Conservation (phyloP, 2,888 invertebrate species). For the Orgyia antiqua region DNA sequence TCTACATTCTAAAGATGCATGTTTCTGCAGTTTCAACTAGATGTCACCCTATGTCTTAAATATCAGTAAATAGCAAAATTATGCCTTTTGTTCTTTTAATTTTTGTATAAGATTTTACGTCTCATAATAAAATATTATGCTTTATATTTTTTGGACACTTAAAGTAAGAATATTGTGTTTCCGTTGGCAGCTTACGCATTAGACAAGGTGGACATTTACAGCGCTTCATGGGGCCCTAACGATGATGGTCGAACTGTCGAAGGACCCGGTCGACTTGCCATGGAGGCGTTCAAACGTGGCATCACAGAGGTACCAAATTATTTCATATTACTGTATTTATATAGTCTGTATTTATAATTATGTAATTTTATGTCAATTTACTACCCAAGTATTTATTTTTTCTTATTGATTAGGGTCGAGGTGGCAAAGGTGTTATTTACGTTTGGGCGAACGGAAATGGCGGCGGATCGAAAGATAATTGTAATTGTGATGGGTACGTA, state of each 20-base stretch:
- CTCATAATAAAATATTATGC: too few species aligned
- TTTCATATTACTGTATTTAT: background rate
- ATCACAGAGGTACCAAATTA: constrained; percentile 77
- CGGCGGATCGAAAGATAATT: constrained; percentile 89
- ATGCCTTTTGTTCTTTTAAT: too few species aligned
- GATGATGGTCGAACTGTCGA: constrained; percentile 94
- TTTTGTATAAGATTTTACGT: too few species aligned
- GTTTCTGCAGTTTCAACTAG: background rate
- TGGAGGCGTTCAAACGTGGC: constrained; percentile 86
- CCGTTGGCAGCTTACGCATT: constrained; percentile 76
- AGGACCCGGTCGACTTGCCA: constrained; percentile 89
- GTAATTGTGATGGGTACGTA: constrained; percentile 94
- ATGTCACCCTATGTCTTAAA: too few species aligned
- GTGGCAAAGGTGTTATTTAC: constrained; percentile 90
- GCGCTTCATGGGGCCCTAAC: constrained; percentile 95
- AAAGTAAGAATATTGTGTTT: too few species aligned
- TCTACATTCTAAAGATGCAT: background rate
- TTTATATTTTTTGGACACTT: too few species aligned
- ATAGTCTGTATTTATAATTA: background rate
- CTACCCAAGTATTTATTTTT: background rate
- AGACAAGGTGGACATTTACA: constrained; percentile 91
- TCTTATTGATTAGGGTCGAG: constrained; percentile 77
- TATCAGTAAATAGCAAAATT: too few species aligned
- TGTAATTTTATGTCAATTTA: too few species aligned
- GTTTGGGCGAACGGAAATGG: constrained; percentile 97